Conservation (phyloP, 2,888 invertebrate species). For the Amphipoea lucens region DNA sequence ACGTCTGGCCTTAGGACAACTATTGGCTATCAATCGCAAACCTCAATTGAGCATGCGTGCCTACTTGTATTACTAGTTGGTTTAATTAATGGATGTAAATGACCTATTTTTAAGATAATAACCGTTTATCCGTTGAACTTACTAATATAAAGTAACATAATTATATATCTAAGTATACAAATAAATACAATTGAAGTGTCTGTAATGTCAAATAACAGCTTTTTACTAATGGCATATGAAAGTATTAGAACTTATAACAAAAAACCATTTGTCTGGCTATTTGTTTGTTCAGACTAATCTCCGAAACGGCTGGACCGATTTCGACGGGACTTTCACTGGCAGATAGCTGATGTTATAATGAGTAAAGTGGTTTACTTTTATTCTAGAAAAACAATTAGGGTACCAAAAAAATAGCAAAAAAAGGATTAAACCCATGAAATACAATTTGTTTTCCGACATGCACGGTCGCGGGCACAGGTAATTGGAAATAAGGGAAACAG, state of each 20-base stretch:
- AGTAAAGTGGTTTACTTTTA: too few relatives aligned
- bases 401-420: too few relatives aligned
- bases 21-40: conserved; percentile 29
- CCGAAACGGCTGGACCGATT: neutral
- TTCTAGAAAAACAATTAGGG: too few relatives aligned
- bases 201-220: neutral
- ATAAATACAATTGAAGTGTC: neutral
- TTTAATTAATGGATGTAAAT: conserved; percentile 9
- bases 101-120: conserved; percentile 28
- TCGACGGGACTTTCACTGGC: too few relatives aligned
- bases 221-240: neutral
- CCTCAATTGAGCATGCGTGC: conserved; percentile 17
- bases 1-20: neutral
- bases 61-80: conserved; percentile 10
- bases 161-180: neutral
- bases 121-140: neutral
- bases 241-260: neutral
- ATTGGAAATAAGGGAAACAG: neutral
- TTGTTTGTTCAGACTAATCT: neutral
- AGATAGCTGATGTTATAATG: too few relatives aligned
- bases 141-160: neutral
- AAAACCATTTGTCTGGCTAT: neutral
- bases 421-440: too few relatives aligned
- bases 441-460: too few relatives aligned
- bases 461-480: neutral